Percentiles rank a stretch among this genome's conserved stretches.
These are phyloP conservation scores for Phocoena phocoena DNA, from an alignment of 2,113 vertebrate species.

Conservation along the genomic window DNA sequence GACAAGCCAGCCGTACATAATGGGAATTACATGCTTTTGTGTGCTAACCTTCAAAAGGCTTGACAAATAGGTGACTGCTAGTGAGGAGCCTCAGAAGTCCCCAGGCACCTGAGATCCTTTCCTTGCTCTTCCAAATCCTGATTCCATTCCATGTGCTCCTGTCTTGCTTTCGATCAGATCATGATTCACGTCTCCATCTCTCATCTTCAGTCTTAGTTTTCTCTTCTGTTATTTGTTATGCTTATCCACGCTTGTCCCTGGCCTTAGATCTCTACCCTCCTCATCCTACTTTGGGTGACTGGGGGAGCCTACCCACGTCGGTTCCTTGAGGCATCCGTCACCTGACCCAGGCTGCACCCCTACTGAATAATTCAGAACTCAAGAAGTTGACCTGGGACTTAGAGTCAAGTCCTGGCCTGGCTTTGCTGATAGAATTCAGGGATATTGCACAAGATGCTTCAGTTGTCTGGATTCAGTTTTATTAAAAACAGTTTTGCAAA, in stretches of 20 bases:
- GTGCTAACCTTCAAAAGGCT: background rate
- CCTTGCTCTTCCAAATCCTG: background rate
- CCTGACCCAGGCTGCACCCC: background rate
- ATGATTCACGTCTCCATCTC: background rate
- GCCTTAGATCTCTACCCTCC: background rate
- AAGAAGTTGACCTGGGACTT: background rate
- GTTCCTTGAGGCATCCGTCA: background rate
- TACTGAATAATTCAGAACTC: background rate
- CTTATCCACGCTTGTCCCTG: background rate
- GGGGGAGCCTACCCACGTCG: background rate
- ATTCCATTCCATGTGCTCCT: background rate
- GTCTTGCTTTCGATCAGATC: background rate
- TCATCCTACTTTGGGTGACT: background rate
- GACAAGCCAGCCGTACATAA: background rate
- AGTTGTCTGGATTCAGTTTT: background rate
- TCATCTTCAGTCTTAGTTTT: background rate
- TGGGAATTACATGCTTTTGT: background rate
- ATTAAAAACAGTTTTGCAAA: background rate
- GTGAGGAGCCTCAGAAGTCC: background rate
- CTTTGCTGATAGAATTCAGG: background rate
- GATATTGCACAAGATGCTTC: background rate
- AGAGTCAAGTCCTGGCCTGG: background rate
- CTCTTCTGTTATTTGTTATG: background rate
- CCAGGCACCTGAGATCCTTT: fast-evolving
- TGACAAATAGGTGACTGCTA: background rate